Evolutionary conservation across 2,888 invertebrate species (phyloP).

Genomic region (Euproctis similis): DNA sequence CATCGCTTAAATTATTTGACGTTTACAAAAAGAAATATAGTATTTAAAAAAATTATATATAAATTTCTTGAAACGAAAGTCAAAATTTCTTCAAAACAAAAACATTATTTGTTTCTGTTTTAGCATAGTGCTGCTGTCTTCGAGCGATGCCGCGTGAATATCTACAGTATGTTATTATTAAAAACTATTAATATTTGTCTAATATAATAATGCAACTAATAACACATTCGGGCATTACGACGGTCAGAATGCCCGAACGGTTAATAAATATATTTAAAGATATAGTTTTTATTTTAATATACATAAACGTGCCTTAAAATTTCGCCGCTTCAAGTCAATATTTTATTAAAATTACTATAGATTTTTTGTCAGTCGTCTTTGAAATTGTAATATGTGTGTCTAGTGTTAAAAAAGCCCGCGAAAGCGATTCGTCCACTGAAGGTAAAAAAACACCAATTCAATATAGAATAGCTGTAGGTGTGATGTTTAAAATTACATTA

Average conservation of each 20-base stretch:
- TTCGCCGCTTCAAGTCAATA: conserved; percentile 18
- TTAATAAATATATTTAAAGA: too few relatives aligned
- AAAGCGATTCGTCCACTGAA: conserved; percentile 69
- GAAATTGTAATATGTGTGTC: conserved; percentile 11
- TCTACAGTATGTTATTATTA: conserved; percentile 4
- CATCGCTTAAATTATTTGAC: neutral
- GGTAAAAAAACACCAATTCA: conserved; percentile 68
- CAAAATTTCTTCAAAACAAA: conserved; percentile 11
- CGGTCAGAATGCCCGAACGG: conserved; percentile 7
- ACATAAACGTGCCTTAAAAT: conserved; percentile 26
- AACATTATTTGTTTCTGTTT: conserved; percentile 12
- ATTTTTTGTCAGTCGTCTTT: too few relatives aligned
- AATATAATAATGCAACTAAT: conserved; percentile 4
- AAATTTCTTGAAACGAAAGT: too few relatives aligned
- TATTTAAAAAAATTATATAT: too few relatives aligned
- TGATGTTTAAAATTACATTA: conserved; percentile 4
- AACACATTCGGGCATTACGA: conserved; percentile 5
- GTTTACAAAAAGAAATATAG: too few relatives aligned
- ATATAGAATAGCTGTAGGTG: conserved; percentile 35
- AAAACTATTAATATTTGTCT: conserved; percentile 2
- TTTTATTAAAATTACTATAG: conserved; percentile 6
- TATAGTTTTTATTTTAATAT: conserved; percentile 5
- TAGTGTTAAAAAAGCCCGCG: conserved; percentile 48
- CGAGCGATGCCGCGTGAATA: conserved; percentile 20
- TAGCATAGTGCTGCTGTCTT: conserved; percentile 24